A percentile compares a stretch with the other conserved stretches of the same genome.
phyloP scores from a whole-genome alignment of 2,888 invertebrate species.

The Cyrtodaria siliqua region DNA sequence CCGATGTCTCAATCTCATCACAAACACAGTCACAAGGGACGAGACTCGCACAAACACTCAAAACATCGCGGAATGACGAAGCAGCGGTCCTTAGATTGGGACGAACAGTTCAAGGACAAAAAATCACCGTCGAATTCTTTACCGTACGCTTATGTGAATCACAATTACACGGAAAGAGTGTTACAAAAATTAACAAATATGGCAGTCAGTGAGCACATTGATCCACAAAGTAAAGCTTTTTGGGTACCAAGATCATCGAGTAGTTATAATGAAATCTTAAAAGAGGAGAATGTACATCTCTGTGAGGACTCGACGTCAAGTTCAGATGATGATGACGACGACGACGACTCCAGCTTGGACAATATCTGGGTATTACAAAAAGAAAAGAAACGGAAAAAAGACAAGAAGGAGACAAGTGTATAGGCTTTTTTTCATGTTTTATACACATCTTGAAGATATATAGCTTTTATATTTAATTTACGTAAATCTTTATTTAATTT shows the following conservation, averaged over 20 bases:
- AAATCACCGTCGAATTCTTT: constrained; percentile 69
- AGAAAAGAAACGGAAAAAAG: constrained; percentile 69
- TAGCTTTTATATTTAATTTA: too few relatives aligned
- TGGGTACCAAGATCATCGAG: constrained; percentile 80
- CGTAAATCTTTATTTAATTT: too few relatives aligned
- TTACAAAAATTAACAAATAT: constrained; percentile 78
- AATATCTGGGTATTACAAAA: constrained; percentile 82
- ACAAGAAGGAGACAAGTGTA: constrained; percentile 84
- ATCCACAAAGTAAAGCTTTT: constrained; percentile 70
- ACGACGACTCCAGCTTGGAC: constrained; percentile 72
- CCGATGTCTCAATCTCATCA: constrained; percentile 70
- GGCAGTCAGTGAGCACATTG: constrained; percentile 70
- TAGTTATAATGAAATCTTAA: constrained; percentile 70
- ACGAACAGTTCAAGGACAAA: constrained; percentile 75
- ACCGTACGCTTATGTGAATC: constrained; percentile 82
- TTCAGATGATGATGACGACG: constrained; percentile 74
- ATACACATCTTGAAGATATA: too few relatives aligned
- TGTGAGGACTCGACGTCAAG: constrained; percentile 76
- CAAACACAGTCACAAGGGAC: constrained; percentile 67
- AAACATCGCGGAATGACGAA: constrained; percentile 73
- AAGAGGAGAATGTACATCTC: constrained; percentile 60
- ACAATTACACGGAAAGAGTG: constrained; percentile 80
- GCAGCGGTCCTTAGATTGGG: constrained; percentile 80
- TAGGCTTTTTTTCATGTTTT: constrained; percentile 58
- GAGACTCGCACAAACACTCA: constrained; percentile 69